A percentile compares a stretch with the other conserved stretches of the same genome.
phyloP scores from a whole-genome alignment of 2,888 invertebrate species.

The Mamestra brassicae region DNA sequence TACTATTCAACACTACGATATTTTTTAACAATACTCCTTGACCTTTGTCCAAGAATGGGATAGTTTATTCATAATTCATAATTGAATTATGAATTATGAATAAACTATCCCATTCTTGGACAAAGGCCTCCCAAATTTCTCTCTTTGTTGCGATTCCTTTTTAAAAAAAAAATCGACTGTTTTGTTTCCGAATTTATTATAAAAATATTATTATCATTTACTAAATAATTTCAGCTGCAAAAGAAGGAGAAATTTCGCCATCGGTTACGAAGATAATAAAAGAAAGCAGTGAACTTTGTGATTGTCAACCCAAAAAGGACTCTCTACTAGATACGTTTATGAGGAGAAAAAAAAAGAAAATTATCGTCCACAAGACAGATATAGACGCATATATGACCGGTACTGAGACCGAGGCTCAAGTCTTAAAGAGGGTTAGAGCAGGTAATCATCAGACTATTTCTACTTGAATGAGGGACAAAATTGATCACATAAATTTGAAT shows the following conservation, averaged over 20 bases:
- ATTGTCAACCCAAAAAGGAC: constrained; percentile 18
- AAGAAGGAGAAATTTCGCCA: constrained; percentile 42
- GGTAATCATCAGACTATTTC: constrained; percentile 28
- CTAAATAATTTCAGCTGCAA: constrained; percentile 49
- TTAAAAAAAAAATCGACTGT: too few species aligned
- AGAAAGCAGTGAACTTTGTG: constrained; percentile 16
- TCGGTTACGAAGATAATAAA: constrained; percentile 44
- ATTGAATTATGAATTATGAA: too few species aligned
- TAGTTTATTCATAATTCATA: too few species aligned
- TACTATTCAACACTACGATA: not conserved
- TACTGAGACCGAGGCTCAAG: constrained; percentile 18
- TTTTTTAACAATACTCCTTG: not conserved
- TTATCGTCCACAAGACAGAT: constrained; percentile 31
- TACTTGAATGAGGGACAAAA: too few species aligned
- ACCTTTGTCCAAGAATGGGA: too few species aligned
- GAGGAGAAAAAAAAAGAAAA: not conserved
- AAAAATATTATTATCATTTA: not conserved
- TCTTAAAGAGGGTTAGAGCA: constrained; percentile 36
- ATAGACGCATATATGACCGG: constrained; percentile 13
- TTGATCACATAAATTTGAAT: not conserved
- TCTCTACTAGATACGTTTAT: constrained; percentile 22
- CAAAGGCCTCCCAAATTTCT: too few species aligned
- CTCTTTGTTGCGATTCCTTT: too few species aligned
- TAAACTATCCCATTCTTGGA: not conserved
- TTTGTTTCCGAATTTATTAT: not conserved